Evolutionary conservation across 1,140 invertebrate genomes (phyloP).

Genomic region (Pectinophora gossypiella): DNA sequence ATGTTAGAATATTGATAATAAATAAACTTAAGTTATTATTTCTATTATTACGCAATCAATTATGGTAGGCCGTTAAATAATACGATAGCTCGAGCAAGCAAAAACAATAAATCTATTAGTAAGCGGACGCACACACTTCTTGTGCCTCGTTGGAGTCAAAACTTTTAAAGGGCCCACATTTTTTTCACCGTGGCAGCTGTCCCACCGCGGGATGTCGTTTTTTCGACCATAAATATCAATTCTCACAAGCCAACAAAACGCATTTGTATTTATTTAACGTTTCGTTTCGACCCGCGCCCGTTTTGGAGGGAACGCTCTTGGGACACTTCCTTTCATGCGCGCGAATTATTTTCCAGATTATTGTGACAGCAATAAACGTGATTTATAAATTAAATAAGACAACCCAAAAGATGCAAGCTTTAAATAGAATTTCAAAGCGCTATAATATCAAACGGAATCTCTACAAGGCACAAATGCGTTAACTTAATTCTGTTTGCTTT

Average conservation of each 20-base stretch:
- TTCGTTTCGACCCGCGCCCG: background rate
- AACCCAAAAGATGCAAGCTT: background rate
- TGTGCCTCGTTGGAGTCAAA: background rate
- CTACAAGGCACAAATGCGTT: slow-evolving; percentile 3
- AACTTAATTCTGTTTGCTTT: slow-evolving; percentile 39
- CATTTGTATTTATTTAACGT: slow-evolving; percentile 65
- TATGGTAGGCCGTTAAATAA: background rate
- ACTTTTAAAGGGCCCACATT: slow-evolving; percentile 17
- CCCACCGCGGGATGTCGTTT: slow-evolving; percentile 48
- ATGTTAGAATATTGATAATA: too few relatives aligned
- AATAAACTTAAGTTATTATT: too few relatives aligned
- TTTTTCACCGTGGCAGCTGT: slow-evolving; percentile 42
- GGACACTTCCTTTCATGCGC: slow-evolving; percentile 27
- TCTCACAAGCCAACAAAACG: slow-evolving; percentile 49
- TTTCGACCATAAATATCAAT: slow-evolving; percentile 68
- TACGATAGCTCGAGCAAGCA: background rate
- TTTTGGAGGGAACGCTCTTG: slow-evolving; percentile 2
- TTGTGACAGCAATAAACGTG: background rate
- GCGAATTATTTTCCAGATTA: background rate
- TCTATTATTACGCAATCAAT: too few relatives aligned
- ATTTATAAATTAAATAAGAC: background rate
- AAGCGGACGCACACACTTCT: background rate
- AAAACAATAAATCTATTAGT: slow-evolving; percentile 3
- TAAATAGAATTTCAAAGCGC: background rate
- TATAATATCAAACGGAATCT: background rate